Conservation (phyloP, 2,888 invertebrate genomes). For the Geotrupes spiniger region DNA sequence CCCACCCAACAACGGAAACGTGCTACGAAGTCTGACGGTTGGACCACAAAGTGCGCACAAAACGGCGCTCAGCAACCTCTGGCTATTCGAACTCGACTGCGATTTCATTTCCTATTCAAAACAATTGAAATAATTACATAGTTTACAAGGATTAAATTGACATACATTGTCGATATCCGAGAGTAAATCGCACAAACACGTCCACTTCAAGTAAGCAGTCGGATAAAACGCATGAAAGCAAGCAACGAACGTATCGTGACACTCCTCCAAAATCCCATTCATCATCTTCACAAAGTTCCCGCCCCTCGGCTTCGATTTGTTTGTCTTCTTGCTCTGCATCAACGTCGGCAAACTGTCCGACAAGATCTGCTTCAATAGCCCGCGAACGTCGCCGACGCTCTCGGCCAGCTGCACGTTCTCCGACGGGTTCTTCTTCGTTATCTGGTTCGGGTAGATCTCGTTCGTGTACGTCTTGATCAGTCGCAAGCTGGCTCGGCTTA, state of each 20-base stretch:
- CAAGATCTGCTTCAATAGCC: slow-evolving; percentile 76
- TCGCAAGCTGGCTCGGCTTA: slow-evolving; percentile 78
- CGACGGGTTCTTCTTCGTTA: slow-evolving; percentile 50
- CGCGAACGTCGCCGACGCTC: slow-evolving; percentile 81
- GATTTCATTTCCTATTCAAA: slow-evolving; percentile 44
- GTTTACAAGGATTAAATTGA: slow-evolving; percentile 23
- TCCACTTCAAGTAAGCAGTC: slow-evolving; percentile 90
- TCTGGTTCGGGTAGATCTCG: slow-evolving; percentile 80
- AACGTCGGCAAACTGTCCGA: slow-evolving; percentile 62
- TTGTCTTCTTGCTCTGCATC: slow-evolving; percentile 44
- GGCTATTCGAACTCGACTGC: slow-evolving; percentile 49
- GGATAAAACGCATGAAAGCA: slow-evolving; percentile 97
- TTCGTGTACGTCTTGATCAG: slow-evolving; percentile 82
- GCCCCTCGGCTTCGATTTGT: slow-evolving; percentile 50
- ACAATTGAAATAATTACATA: slow-evolving; percentile 4
- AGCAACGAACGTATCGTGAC: slow-evolving; percentile 83
- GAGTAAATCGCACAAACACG: slow-evolving; percentile 82
- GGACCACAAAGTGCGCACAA: slow-evolving; percentile 83
- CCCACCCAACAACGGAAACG: slow-evolving; percentile 66
- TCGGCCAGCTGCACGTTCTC: slow-evolving; percentile 82
- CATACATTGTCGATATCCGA: slow-evolving; percentile 66
- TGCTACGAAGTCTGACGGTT: slow-evolving; percentile 68
- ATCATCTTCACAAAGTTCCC: slow-evolving; percentile 60
- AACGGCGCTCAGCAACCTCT: slow-evolving; percentile 73
- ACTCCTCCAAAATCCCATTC: slow-evolving; percentile 79